phyloP scores from a whole-genome alignment of 2,888 invertebrate species.

The Argyresthia goedartella region DNA sequence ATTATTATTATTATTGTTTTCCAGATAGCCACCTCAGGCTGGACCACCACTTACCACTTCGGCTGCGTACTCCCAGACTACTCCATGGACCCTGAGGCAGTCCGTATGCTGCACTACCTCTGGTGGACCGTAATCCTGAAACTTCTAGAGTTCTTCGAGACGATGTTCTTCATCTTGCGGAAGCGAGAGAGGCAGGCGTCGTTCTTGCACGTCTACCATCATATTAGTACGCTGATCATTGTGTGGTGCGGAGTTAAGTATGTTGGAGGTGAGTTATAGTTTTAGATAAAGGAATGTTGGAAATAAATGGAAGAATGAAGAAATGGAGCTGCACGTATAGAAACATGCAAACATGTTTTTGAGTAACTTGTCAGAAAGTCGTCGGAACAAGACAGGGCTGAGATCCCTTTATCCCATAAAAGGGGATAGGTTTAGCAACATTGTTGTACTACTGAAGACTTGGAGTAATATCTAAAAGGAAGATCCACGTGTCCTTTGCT shows the following conservation, averaged over 20 bases:
- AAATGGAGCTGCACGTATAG: too few relatives aligned
- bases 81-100: slow-evolving; percentile 73
- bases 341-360: too few relatives aligned
- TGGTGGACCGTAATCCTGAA: slow-evolving; percentile 77
- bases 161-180: slow-evolving; percentile 77
- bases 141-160: slow-evolving; percentile 76
- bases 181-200: slow-evolving; percentile 80
- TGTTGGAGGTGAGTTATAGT: slow-evolving; percentile 69
- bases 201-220: slow-evolving; percentile 81
- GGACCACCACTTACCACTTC: slow-evolving; percentile 71
- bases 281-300: too few relatives aligned
- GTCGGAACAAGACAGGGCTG: too few relatives aligned
- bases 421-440: too few relatives aligned
- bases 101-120: slow-evolving; percentile 67
- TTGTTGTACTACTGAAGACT: too few relatives aligned
- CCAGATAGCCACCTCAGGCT: slow-evolving; percentile 75
- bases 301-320: too few relatives aligned
- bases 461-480: too few relatives aligned
- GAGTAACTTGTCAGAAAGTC: too few relatives aligned
- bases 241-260: slow-evolving; percentile 74
- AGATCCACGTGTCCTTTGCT: too few relatives aligned
- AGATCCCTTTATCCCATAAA: too few relatives aligned
- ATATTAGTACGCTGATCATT: slow-evolving; percentile 71
- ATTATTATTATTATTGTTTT: too few relatives aligned
- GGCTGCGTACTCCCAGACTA: slow-evolving; percentile 81